Conservation (phyloP, 1,140 invertebrate genomes). For the Atta colombica region DNA sequence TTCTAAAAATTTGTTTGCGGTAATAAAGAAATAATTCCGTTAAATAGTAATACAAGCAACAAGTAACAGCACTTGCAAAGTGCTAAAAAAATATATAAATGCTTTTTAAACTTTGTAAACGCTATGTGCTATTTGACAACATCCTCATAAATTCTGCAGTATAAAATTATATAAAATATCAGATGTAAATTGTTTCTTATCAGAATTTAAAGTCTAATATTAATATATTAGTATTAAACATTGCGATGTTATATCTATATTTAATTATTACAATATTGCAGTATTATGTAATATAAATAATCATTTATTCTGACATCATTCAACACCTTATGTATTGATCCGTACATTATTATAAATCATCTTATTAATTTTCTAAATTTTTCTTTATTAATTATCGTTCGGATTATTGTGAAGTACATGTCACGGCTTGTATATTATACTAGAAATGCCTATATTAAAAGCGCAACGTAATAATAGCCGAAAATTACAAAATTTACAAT, state of each 20-base stretch:
- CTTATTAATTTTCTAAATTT: conserved; percentile 15
- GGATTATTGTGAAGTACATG: background rate
- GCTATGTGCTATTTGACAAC: no score
- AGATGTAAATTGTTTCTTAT: background rate
- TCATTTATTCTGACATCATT: background rate
- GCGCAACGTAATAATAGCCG: background rate
- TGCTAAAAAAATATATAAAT: no score
- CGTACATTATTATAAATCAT: background rate
- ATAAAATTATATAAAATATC: background rate
- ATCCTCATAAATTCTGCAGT: background rate
- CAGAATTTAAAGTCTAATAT: background rate
- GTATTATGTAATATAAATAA: background rate
- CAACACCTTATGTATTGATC: background rate
- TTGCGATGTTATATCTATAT: background rate
- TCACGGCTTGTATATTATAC: background rate
- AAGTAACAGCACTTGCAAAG: no score
- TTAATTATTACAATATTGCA: conserved; percentile 2
- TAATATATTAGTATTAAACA: background rate
- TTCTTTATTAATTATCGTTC: background rate
- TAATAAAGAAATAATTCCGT: background rate
- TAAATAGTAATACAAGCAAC: background rate
- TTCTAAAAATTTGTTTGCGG: background rate
- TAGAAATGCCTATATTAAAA: conserved; percentile 35
- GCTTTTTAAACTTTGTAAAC: no score
- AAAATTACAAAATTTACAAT: conserved; percentile 39